These are phyloP conservation scores for Ormia ochracea DNA, from an alignment of 2,888 invertebrate genomes.

Conservation along the genomic window DNA sequence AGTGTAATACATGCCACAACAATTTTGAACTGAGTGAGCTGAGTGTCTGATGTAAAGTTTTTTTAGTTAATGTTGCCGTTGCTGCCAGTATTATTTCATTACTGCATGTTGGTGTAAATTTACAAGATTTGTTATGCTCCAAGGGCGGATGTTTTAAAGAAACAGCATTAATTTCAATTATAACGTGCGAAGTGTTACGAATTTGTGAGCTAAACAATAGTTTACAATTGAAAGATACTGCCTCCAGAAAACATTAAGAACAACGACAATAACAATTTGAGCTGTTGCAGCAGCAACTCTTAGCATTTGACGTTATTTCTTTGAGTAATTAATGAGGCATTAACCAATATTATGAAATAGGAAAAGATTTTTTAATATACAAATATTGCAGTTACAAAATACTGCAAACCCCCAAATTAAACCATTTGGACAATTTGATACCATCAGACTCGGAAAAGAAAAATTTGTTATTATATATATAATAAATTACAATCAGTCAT, in stretches of 20 bases:
- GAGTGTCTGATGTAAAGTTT: neutral
- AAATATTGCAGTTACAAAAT: slow-evolving; percentile 31
- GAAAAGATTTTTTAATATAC: slow-evolving; percentile 56
- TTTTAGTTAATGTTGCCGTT: slow-evolving; percentile 20
- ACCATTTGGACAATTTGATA: slow-evolving; percentile 70
- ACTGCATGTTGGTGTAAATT: slow-evolving; percentile 23
- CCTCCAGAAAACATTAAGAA: slow-evolving; percentile 7
- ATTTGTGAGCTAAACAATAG: slow-evolving; percentile 64
- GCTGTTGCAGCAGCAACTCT: slow-evolving; percentile 1
- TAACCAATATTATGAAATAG: slow-evolving; percentile 66
- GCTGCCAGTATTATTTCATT: neutral
- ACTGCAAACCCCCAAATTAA: slow-evolving; percentile 62
- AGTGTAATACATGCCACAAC: slow-evolving; percentile 69
- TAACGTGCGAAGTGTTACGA: slow-evolving; percentile 70
- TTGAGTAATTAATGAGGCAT: slow-evolving; percentile 53
- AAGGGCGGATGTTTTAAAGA: slow-evolving; percentile 63
- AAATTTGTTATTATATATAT: slow-evolving; percentile 69
- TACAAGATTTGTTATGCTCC: slow-evolving; percentile 44
- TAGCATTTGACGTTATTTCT: neutral
- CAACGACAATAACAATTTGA: neutral
- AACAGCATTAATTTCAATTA: slow-evolving; percentile 71
- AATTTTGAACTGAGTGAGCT: slow-evolving; percentile 50
- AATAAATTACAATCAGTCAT: slow-evolving; percentile 10
- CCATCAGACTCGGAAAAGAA: slow-evolving; percentile 33
- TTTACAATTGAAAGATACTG: slow-evolving; percentile 32